phyloP scores from a whole-genome alignment of 2,888 invertebrate genomes.

The Diabrotica balteata region DNA sequence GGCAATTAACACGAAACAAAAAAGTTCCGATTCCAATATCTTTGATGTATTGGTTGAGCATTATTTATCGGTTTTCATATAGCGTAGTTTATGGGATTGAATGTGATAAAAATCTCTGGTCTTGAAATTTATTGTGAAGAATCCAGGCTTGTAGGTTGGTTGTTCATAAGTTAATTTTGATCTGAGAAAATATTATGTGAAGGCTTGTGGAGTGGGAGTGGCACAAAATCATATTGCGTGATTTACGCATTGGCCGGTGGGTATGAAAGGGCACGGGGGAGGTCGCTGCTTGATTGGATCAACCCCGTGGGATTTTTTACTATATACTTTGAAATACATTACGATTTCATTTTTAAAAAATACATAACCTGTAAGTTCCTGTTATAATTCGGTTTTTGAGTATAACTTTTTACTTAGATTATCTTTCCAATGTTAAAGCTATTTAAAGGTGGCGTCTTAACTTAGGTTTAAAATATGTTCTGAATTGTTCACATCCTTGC shows the following conservation, averaged over 20 bases:
- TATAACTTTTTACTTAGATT: no score
- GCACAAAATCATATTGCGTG: slow-evolving; percentile 12
- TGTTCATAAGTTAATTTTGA: slow-evolving; percentile 23
- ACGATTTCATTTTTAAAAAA: no score
- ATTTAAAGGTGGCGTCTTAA: no score
- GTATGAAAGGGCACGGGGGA: background rate
- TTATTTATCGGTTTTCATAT: slow-evolving; percentile 30
- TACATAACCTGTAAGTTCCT: no score
- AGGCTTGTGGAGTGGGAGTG: slow-evolving; percentile 14
- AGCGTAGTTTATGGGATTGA: slow-evolving; percentile 33
- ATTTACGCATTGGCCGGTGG: slow-evolving; percentile 12
- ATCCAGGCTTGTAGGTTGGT: slow-evolving; percentile 25
- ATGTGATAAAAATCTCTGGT: slow-evolving; percentile 31
- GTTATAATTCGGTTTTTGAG: no score
- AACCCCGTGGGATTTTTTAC: no score
- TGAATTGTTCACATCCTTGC: no score
- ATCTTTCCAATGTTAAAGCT: no score
- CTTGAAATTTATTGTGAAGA: slow-evolving; percentile 27
- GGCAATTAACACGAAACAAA: slow-evolving; percentile 17
- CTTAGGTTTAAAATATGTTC: no score
- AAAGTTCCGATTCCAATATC: slow-evolving; percentile 30
- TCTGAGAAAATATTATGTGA: slow-evolving; percentile 23
- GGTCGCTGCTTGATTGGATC: no score
- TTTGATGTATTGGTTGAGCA: slow-evolving; percentile 30
- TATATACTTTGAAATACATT: no score